Conservation (phyloP, 2,797 vertebrate genomes). For the Holocentrus rufus region DNA sequence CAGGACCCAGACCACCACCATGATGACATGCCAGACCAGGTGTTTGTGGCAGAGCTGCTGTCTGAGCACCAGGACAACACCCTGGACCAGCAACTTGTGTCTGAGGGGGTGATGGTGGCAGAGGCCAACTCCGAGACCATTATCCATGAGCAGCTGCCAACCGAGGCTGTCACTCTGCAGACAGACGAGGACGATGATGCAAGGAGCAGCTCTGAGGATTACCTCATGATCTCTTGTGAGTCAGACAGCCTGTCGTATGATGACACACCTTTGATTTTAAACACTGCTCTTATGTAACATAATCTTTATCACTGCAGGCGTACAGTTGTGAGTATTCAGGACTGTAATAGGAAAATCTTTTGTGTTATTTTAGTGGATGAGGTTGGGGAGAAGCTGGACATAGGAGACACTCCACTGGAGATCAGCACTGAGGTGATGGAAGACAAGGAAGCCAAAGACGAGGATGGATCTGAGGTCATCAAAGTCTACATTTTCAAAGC, state of each 20-base stretch:
- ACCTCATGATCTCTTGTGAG: conserved; percentile 99
- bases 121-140: conserved; percentile 90
- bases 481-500: conserved; percentile 99
- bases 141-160: conserved; percentile 87
- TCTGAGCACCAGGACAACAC: conserved; percentile 88
- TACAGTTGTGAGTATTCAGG: conserved; percentile 18
- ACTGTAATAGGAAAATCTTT: not conserved
- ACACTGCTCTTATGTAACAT: conserved; percentile 7
- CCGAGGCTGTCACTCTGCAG: conserved; percentile 90
- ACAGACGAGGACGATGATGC: conserved; percentile 93
- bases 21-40: conserved; percentile 89
- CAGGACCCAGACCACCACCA: conserved; percentile 86
- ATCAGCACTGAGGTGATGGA: conserved; percentile 93
- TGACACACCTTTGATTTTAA: not conserved
- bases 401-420: conserved; percentile 93
- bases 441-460: conserved; percentile 93
- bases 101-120: conserved; percentile 93
- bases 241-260: conserved; percentile 40
- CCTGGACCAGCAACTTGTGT: conserved; percentile 94
- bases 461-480: conserved; percentile 96
- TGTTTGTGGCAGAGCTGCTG: conserved; percentile 96
- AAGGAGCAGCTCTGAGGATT: conserved; percentile 97
- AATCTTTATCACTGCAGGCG: not conserved
- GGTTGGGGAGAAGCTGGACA: conserved; percentile 96
- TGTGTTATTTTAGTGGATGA: conserved; percentile 89